Base-by-base conservation (phyloP, 2,113 vertebrate genomes). In the Athene noctua region DNA sequence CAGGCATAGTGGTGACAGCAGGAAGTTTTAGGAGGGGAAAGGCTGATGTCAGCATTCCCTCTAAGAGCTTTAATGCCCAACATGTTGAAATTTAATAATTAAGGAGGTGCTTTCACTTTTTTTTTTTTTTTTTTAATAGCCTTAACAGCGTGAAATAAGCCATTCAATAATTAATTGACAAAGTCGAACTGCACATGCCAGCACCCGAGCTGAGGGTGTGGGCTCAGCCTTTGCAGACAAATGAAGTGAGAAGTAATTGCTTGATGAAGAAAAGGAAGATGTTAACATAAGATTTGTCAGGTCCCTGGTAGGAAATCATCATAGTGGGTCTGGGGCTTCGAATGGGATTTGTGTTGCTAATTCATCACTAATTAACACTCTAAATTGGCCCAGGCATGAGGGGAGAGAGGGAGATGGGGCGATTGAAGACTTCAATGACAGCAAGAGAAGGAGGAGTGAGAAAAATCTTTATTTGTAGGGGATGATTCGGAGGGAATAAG, bases 161-260 rank as follows among this genome's bases (percentile, higher is more conserved):
- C 78, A 85, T 97, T 98, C 97, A 97, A 97, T 98, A 98, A 98
- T 98, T 98, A 98, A 98, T 98, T 98, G 97, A 97, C 96, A 94
- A 97, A 97, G 96, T 94, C 38, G 59, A 97, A 97, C 95, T 52
- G 21, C 92, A 95, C 88, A 93, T 97, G 93, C 74, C 91, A 49
- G 23, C 66, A 70, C 75, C 47, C 1, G 30, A 83, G 68, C 74
- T 78, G 70, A 87, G 89, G 80, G 83, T 94, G 54, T 86, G 86
- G 92, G 91, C 92, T 90, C 89, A 96, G 51, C 81, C 86, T 96
- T 96, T 71, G 46, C 97, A 97, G 96, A 93, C 88, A 97, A 97
- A 97, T 91, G 89, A 96, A 94, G 86, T 94, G 97, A 97, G 94
- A 97, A 98, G 94, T 95, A 98, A 98, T 98, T 93, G 91, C 96